These are phyloP conservation scores for Muraenolepis orangiensis DNA, from an alignment of 2,797 vertebrate genomes.

Conservation along the genomic window DNA sequence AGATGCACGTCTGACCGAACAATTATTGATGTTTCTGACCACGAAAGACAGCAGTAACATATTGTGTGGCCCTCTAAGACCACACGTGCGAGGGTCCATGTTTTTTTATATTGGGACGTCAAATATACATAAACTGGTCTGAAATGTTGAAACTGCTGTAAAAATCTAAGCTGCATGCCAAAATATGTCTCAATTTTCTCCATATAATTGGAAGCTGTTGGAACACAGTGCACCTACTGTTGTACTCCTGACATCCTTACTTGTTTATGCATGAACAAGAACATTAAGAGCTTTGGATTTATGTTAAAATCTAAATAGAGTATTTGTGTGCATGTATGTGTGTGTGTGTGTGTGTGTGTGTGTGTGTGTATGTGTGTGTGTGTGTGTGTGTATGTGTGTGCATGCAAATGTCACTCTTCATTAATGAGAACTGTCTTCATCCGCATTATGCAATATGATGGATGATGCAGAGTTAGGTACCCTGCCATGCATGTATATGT, in stretches of 20 bases:
- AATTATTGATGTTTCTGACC: no score
- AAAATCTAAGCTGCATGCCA: background rate
- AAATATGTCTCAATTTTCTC: background rate
- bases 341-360: background rate
- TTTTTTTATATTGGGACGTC: background rate
- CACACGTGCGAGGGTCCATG: background rate
- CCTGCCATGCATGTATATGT: background rate
- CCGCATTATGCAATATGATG: conserved; percentile 13
- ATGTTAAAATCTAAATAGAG: background rate
- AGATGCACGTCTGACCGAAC: background rate
- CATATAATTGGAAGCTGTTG: background rate
- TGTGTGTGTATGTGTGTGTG: no score
- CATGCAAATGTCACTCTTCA: background rate
- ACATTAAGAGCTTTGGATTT: background rate
- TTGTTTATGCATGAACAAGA: background rate
- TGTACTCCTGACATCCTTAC: background rate
- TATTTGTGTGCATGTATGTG: background rate
- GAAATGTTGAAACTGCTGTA: background rate
- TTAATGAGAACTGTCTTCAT: conserved; percentile 12
- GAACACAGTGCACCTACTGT: background rate
- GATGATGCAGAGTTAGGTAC: background rate
- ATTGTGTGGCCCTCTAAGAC: background rate
- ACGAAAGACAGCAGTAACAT: background rate
- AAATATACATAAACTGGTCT: background rate
- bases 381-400: no score